Evolutionary conservation across 2,113 vertebrate genomes (phyloP).

Genomic region (Triplophysa rosa): DNA sequence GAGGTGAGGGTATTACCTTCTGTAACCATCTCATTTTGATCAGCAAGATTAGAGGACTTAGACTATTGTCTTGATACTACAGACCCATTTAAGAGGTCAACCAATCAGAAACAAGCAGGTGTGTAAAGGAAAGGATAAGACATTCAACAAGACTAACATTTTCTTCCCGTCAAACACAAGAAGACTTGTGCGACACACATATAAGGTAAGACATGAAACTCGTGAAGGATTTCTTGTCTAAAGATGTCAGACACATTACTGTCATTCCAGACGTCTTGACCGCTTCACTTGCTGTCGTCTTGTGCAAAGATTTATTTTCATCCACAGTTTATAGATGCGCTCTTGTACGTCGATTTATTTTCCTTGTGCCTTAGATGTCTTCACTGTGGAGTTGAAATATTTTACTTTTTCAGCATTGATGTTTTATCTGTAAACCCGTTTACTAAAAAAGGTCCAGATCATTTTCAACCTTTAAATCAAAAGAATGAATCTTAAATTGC

Average conservation of each 20-base stretch:
- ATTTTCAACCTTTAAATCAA: too few species aligned
- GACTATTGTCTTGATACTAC: slow-evolving; percentile 47
- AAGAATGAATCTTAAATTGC: too few species aligned
- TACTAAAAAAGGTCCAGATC: too few species aligned
- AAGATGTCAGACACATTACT: not conserved
- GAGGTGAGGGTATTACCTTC: slow-evolving; percentile 59
- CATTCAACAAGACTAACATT: slow-evolving; percentile 14
- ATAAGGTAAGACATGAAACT: slow-evolving; percentile 11
- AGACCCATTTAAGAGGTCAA: slow-evolving; percentile 33
- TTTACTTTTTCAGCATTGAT: too few species aligned
- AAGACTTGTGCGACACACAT: slow-evolving; percentile 3
- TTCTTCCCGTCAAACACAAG: slow-evolving; percentile 31
- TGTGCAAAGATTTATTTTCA: too few species aligned
- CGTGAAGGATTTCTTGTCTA: not conserved
- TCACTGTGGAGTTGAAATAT: too few species aligned
- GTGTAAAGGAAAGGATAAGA: slow-evolving; percentile 6
- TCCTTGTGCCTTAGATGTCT: too few species aligned
- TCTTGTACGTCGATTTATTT: too few species aligned
- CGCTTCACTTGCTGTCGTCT: too few species aligned
- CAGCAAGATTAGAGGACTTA: slow-evolving; percentile 72
- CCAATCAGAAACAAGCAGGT: slow-evolving; percentile 41
- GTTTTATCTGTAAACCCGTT: too few species aligned
- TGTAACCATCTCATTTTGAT: slow-evolving; percentile 56
- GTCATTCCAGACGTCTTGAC: too few species aligned
- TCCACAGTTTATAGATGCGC: too few species aligned